These are phyloP conservation scores for Aegotheles bennettii DNA, from an alignment of 2,113 vertebrate genomes.

Conservation along the genomic window DNA sequence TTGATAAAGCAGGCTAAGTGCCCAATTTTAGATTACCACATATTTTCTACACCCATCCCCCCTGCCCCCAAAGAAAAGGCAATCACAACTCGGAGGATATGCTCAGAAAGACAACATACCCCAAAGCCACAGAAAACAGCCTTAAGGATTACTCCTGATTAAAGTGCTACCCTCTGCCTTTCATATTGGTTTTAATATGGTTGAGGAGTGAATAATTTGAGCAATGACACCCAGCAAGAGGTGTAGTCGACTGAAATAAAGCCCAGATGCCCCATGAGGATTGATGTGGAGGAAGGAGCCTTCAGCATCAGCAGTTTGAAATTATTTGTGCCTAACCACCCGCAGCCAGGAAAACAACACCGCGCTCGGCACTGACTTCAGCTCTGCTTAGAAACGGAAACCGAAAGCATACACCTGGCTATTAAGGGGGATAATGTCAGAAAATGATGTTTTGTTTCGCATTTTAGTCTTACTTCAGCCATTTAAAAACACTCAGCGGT, in stretches of 20 bases:
- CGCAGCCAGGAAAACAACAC: background rate
- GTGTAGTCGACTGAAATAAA: background rate
- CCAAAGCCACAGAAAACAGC: background rate
- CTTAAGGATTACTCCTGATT: background rate
- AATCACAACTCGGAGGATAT: background rate
- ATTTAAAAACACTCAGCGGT: background rate
- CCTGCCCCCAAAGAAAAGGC: background rate
- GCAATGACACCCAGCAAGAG: background rate
- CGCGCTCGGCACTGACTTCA: background rate
- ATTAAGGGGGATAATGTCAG: background rate
- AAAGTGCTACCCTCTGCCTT: background rate
- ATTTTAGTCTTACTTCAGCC: background rate
- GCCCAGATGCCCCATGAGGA: background rate
- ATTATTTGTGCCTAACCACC: background rate
- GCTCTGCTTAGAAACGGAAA: background rate
- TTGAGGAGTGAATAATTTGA: background rate
- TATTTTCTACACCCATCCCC: background rate
- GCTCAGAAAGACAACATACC: background rate
- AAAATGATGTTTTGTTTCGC: background rate
- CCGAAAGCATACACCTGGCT: background rate
- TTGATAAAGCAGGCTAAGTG: slow-evolving; percentile 33
- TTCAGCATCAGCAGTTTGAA: background rate
- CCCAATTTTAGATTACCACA: slow-evolving; percentile 5
- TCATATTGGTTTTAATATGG: background rate
- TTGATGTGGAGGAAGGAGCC: background rate